Conservation (phyloP, 2,113 vertebrate genomes). For the Scortum barcoo region DNA sequence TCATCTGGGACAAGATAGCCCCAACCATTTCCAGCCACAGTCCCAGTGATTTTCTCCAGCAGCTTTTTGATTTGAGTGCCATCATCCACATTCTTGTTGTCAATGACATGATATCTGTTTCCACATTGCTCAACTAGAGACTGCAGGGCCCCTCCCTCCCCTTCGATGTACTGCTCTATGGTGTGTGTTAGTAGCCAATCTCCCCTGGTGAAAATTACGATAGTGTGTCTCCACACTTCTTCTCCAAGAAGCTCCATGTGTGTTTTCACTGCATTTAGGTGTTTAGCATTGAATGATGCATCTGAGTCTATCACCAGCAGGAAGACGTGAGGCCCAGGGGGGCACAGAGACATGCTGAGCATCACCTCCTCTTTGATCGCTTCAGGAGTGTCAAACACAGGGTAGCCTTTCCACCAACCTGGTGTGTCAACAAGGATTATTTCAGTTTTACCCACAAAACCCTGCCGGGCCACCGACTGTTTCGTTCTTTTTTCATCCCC, state of each 20-base stretch:
- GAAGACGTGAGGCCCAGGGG: conserved; percentile 68
- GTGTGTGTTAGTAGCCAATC: conserved; percentile 61
- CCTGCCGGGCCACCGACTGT: neutral
- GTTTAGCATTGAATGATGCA: conserved; percentile 44
- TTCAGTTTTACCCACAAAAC: conserved; percentile 38
- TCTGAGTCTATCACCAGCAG: conserved; percentile 68
- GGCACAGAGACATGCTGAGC: conserved; percentile 57
- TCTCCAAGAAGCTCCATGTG: conserved; percentile 64
- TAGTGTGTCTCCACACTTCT: conserved; percentile 52
- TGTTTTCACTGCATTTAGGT: conserved; percentile 33
- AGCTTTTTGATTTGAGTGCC: conserved; percentile 53
- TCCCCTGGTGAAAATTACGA: conserved; percentile 64
- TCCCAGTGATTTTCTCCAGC: conserved; percentile 59
- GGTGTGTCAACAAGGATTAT: conserved; percentile 67
- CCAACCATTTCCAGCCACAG: conserved; percentile 36
- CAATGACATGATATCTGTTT: conserved; percentile 70
- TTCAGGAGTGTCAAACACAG: conserved; percentile 43
- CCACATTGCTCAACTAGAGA: conserved; percentile 53
- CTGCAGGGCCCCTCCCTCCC: conserved; percentile 56
- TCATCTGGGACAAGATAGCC: conserved; percentile 41
- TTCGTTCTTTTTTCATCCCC: conserved; percentile 34
- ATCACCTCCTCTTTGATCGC: conserved; percentile 57
- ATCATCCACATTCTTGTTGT: conserved; percentile 55
- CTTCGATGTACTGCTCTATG: conserved; percentile 63
- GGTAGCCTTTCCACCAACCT: conserved; percentile 70